Conservation (phyloP, 1,140 invertebrate genomes). For the Euwallacea fornicatus region DNA sequence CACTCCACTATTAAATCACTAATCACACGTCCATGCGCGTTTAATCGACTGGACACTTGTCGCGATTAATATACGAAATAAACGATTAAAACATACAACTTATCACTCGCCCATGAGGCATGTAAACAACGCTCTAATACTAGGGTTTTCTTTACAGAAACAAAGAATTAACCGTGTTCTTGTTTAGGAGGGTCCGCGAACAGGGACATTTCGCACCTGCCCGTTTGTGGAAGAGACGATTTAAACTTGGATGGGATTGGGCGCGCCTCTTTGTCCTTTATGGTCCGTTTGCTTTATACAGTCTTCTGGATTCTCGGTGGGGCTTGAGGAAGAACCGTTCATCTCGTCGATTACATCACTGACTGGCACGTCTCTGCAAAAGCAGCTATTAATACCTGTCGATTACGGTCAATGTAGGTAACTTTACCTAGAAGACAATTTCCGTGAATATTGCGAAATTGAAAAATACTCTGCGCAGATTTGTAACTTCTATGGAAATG, state of each 20-base stretch:
- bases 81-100: too few species aligned
- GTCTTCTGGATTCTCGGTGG: slow-evolving; percentile 43
- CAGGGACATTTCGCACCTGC: background rate
- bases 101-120: too few species aligned
- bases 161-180: too few species aligned
- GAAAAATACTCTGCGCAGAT: too few species aligned
- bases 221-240: background rate
- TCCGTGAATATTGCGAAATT: background rate
- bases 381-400: background rate
- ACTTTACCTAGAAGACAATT: background rate
- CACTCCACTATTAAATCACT: background rate
- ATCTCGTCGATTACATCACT: slow-evolving; percentile 37
- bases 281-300: slow-evolving; percentile 44
- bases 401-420: too few species aligned
- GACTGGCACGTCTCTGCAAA: slow-evolving; percentile 44
- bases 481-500: too few species aligned
- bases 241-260: slow-evolving; percentile 25
- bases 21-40: background rate
- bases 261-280: slow-evolving; percentile 51
- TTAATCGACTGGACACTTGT: background rate
- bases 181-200: too few species aligned
- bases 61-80: too few species aligned
- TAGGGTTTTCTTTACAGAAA: too few species aligned
- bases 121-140: too few species aligned
- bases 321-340: slow-evolving; percentile 28